Base-by-base conservation (phyloP, 2,113 vertebrate genomes). In the Pollimyrus isidori region DNA sequence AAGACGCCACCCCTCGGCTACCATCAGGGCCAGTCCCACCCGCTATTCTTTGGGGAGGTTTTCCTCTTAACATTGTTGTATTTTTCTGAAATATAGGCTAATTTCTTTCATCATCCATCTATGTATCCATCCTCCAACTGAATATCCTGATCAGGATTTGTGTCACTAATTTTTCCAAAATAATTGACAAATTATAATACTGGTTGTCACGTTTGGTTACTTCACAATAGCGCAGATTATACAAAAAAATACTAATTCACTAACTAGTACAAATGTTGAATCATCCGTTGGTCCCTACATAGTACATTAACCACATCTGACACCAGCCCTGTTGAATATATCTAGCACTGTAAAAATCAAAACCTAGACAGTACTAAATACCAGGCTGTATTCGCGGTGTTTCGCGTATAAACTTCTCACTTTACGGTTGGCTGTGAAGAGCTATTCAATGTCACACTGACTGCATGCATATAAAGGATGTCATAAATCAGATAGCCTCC, bases 391-490 rank as follows among this genome's bases (percentile, higher is more conserved):
- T 48, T 39, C 6, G 48, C 30, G 50, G 85, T 39, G 85, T 39
- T 87, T 35, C 85, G 30, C 49, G 4, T 53, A 87, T 87, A 56
- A 87, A 87, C 85, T 87, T 56, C 50, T 87, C 26, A 53, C 48
- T 87, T 35, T 87, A 87, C 50, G 50, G 85, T 35, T 53, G 49
- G 50, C 85, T 87, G 85, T 87, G 48, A 53, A 87, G 85, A 53
- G 85, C 85, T 87, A 87, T 49, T 56, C 85, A 87, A 87, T 87
- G 85, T 87, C 85, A 87, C 50, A 52, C 50, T 56, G 49, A 39
- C 85, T 52, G 50, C 48, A 87, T 53, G 85, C 85, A 87, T 87
- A 87, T 53, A 53, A 87, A 56, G 48, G 45, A 52, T 19, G 49
- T 49, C 50, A 87, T 87, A 56, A 87, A 87, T 87, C 85, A 87